Evolutionary conservation across 2,113 vertebrate species (phyloP), one percentile per base, ranked within the genome.

Genomic region (Martes martes): DNA sequence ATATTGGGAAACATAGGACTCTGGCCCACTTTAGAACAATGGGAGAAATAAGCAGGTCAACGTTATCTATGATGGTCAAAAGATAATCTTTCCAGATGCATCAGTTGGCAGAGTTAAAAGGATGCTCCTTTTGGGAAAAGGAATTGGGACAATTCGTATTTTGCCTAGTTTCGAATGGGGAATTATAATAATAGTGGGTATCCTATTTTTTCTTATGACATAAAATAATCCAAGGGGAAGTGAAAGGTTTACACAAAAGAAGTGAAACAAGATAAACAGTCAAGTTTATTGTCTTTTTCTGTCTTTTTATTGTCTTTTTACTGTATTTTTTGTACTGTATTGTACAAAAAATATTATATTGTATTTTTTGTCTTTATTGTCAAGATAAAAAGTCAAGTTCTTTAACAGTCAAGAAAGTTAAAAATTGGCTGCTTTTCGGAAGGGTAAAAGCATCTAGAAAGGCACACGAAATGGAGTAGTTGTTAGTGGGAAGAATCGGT

Each of bases 201-300:
- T 26, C 21, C 2, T 88, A 39, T 47, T 97, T 96, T 96, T 86
- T 81, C 63, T 82, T 65, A 57, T 65, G n/a, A 21, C 36, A 14
- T 11, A 76, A 26, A 82, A 61, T 69, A 67, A 67, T 11, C 76
- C 23, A 71, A 79, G 45, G 45, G 28, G 19, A 45, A 39, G 15
- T 33, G 14, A 90, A 50, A 61, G 7, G 26, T 28, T 79, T 36
- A 23, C 16, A n/a, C 55, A 36, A 74, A 55, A 21, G 63, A 89
- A 63, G 47, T 33, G 18, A 71, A 83, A 39, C 55, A 36, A 82
- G 36, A 83, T 80, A 39, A n/a, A 87, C 6, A 67, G 19, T 39
- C 19, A 45, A 16, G 14, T 55, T 55, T 55, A 18, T 55, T 55
- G 52, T 18, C 52, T 55, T 55, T 55, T 55, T 55, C 52, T 55